A percentile compares a stretch with the other conserved stretches of the same genome.
These are phyloP conservation scores for Plotosus lineatus DNA, from an alignment of 2,113 vertebrate species.

Conservation along the genomic window DNA sequence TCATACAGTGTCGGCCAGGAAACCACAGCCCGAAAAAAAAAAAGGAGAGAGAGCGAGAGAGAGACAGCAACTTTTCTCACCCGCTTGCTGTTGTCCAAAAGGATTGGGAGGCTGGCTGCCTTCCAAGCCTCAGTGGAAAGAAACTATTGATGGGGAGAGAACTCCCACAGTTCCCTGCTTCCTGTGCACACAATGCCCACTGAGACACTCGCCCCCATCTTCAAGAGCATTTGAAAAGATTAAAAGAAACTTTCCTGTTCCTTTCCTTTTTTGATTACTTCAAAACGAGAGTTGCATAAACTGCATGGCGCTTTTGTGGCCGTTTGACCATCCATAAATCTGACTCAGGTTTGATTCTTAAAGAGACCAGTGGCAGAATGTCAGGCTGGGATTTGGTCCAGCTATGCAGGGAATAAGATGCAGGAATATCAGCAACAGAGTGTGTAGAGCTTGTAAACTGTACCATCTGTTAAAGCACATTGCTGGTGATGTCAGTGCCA, in stretches of 20 bases:
- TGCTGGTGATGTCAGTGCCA: slow-evolving; percentile 32
- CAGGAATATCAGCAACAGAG: slow-evolving; percentile 36
- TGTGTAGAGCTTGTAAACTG: slow-evolving; percentile 41
- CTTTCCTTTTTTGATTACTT: slow-evolving; percentile 23
- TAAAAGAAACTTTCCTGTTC: slow-evolving; percentile 32
- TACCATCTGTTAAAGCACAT: slow-evolving; percentile 50
- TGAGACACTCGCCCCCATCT: slow-evolving; percentile 33
- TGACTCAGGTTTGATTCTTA: slow-evolving; percentile 9
- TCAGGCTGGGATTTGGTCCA: slow-evolving; percentile 43
- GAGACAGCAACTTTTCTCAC: slow-evolving; percentile 25
- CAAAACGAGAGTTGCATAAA: slow-evolving; percentile 11
- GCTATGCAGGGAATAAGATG: slow-evolving; percentile 43
- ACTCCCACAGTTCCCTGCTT: slow-evolving; percentile 51
- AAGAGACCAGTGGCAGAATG: slow-evolving; percentile 17
- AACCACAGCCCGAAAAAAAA: background rate
- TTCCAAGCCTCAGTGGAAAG: slow-evolving; percentile 50
- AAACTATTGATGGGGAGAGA: slow-evolving; percentile 52
- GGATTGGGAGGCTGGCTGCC: slow-evolving; percentile 33
- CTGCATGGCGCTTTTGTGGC: background rate
- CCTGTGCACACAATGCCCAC: slow-evolving; percentile 48
- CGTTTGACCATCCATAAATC: slow-evolving; percentile 18
- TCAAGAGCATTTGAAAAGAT: slow-evolving; percentile 33
- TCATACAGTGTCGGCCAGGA: slow-evolving; percentile 43
- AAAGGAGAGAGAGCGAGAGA: slow-evolving; percentile 20
- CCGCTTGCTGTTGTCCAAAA: slow-evolving; percentile 40